phyloP scores from a whole-genome alignment of 2,888 invertebrate species.

The Eurytoma adleriae region DNA sequence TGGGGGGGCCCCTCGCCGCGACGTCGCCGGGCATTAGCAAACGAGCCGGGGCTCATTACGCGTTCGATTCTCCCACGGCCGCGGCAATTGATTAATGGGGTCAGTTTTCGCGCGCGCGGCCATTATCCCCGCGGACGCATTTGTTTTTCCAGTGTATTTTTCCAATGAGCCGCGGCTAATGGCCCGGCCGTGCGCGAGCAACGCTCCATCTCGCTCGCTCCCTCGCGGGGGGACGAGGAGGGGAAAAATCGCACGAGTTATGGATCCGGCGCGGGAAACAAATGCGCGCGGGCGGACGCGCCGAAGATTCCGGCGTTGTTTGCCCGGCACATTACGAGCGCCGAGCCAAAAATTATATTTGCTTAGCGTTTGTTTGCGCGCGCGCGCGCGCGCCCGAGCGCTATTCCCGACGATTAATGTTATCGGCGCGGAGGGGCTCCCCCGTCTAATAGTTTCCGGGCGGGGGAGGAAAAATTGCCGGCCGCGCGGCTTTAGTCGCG shows the following conservation, averaged over 20 bases:
- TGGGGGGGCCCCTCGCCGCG: background rate
- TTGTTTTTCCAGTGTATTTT: constrained; percentile 10
- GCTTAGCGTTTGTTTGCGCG: constrained; percentile 11
- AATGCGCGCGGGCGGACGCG: background rate
- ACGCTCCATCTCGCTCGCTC: background rate
- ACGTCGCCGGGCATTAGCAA: constrained; percentile 19
- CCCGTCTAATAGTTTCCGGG: too few species aligned
- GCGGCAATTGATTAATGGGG: constrained; percentile 32
- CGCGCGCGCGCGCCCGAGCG: background rate
- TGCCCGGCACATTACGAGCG: background rate
- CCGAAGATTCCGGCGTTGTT: background rate
- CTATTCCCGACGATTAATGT: too few species aligned
- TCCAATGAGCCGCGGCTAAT: constrained; percentile 1
- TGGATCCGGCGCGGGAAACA: constrained; percentile 10
- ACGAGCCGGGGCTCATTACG: constrained; percentile 22
- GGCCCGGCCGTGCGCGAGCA: background rate
- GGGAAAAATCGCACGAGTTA: constrained; percentile 26
- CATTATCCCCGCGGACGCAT: background rate
- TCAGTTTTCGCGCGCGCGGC: constrained; percentile 5
- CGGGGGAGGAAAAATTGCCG: too few species aligned
- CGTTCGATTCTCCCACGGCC: background rate
- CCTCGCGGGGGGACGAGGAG: background rate
- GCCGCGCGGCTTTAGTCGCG: too few species aligned
- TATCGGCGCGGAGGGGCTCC: too few species aligned
- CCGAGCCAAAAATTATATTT: constrained; percentile 15